A percentile compares a stretch with the other conserved stretches of the same genome.
Evolutionary conservation across 2,797 vertebrate species (phyloP).

Genomic region (Poeciliopsis gracilis): DNA sequence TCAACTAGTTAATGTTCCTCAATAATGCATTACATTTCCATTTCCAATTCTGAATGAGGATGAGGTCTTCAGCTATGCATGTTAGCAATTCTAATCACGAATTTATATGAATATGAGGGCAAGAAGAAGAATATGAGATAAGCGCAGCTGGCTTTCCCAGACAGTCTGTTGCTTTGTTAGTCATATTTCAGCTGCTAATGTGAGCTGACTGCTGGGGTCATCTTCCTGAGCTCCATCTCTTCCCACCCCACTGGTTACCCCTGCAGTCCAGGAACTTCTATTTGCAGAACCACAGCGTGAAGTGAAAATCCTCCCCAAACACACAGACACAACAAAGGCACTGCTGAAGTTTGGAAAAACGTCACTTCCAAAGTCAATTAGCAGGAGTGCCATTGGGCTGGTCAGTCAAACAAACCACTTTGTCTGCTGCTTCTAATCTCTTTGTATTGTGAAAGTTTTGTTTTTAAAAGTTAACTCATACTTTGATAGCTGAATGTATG

Average conservation of each 20-base stretch:
- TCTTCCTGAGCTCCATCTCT: conserved; percentile 59
- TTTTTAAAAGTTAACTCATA: not conserved
- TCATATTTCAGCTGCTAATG: conserved; percentile 76
- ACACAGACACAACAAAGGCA: conserved; percentile 38
- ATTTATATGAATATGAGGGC: conserved; percentile 44
- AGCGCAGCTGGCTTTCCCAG: conserved; percentile 65
- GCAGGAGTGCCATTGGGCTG: conserved; percentile 20
- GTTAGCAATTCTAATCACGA: conserved; percentile 56
- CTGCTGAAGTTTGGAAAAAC: conserved; percentile 43
- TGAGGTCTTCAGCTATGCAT: conserved; percentile 35
- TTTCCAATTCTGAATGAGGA: conserved; percentile 39
- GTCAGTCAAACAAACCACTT: not conserved
- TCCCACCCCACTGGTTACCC: conserved; percentile 70
- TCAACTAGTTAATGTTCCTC: conserved; percentile 14
- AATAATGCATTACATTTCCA: conserved; percentile 36
- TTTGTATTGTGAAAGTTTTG: conserved; percentile 16
- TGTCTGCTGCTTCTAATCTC: conserved; percentile 34
- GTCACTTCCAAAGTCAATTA: conserved; percentile 33
- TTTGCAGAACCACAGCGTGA: conserved; percentile 70
- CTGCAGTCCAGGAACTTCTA: conserved; percentile 70
- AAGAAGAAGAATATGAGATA: conserved; percentile 34
- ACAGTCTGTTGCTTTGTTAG: conserved; percentile 62
- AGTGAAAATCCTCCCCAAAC: conserved; percentile 62
- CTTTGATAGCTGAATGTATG: not conserved
- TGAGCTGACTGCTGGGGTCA: conserved; percentile 77